Percentiles rank a stretch among this genome's conserved stretches.
Conservation (phyloP, 2,888 invertebrate species). For the Napeogenes inachia region DNA sequence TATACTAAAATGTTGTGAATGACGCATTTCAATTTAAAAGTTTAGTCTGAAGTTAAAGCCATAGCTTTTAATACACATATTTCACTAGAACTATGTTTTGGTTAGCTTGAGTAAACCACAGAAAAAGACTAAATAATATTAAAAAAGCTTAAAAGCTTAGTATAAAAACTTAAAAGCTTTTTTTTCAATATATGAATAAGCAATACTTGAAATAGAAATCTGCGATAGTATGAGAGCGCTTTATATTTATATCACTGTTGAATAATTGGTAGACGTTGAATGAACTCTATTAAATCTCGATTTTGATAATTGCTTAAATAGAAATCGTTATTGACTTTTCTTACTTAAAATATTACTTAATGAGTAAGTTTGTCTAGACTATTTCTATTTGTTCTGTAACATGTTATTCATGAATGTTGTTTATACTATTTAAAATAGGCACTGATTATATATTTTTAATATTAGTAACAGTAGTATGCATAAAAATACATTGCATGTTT, state of each 20-base stretch:
- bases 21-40: slow-evolving; percentile 21
- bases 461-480: no score
- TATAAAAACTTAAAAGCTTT: no score
- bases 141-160: no score
- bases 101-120: no score
- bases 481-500: no score
- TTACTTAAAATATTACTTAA: not conserved
- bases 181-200: slow-evolving; percentile 1
- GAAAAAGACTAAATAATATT: no score
- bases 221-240: not conserved
- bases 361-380: not conserved
- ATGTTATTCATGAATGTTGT: no score
- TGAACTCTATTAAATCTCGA: not conserved
- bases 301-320: not conserved
- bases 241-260: not conserved
- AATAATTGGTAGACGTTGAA: slow-evolving; percentile 2
- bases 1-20: slow-evolving; percentile 31
- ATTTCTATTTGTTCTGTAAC: no score
- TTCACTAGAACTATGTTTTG: no score
- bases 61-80: not conserved
- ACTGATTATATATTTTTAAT: no score
- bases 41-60: not conserved
- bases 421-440: no score
- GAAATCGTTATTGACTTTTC: not conserved
- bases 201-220: not conserved